Base-by-base conservation (phyloP, 2,888 invertebrate genomes). In the Monoplex corrugatus region DNA sequence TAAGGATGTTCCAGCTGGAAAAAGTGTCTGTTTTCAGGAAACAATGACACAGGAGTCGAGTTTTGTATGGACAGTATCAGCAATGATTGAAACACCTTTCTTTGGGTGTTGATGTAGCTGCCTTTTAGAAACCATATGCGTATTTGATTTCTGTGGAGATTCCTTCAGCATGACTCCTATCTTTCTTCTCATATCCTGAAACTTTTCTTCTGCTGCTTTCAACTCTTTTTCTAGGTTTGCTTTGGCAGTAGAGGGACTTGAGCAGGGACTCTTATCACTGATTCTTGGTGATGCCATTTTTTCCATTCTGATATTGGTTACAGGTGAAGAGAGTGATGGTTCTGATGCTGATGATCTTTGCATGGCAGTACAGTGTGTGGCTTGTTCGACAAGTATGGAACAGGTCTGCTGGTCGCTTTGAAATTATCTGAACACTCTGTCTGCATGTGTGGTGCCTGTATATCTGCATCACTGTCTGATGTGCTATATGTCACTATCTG, bases 221-320 rank as follows among this genome's bases (percentile, higher is more conserved):
- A 88, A 68, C n/a, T 88, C 88, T 38, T 68, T 68, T 43, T 68
- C 32, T 8, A 88, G 63, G 28, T 88, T 72, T 83, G 82, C 88
- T 28, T 57, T 57, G 1, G 72, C 83, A 1, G n/a, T 32, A n/a
- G 68, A 38, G 16, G 78, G 78, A 16, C 40, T 86, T 50, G 0
- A 13, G 38, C 78, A 78, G 57, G 38, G 32, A 43, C 45, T 83
- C 32, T 83, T 16, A 45, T 19, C 38, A 16, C 32, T 2, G 6
- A 5, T n/a, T 83, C 43, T 28, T 1, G 35, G 2, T 50, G 32
- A 6, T 1, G 10, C 8, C n/a, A 28, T n/a, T n/a, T 82, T 43
- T 44, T n/a, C 82, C 43, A 80, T n/a, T 28, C 5, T 19, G 28
- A 8, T 83, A 10, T 13, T 45, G 32, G 32, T n/a, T 38, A 19